These are phyloP conservation scores for Pipistrellus pygmaeus DNA, from an alignment of 2,797 vertebrate genomes.

Conservation along the genomic window DNA sequence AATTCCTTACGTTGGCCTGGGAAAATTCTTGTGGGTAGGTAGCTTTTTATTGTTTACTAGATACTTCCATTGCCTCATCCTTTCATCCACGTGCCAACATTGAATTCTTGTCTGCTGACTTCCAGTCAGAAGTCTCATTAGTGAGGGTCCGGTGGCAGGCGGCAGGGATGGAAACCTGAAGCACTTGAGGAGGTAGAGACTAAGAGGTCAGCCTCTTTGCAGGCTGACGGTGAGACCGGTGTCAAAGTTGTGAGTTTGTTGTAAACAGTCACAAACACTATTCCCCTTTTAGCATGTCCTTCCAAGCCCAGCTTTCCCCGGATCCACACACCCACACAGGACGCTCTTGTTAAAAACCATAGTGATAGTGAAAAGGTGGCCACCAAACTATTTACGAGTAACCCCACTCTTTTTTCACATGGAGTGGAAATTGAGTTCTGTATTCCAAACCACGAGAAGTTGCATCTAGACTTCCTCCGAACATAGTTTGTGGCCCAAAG, in stretches of 20 bases:
- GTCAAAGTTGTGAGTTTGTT: slow-evolving; percentile 19
- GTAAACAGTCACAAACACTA: not conserved
- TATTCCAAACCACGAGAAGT: not conserved
- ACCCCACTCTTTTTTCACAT: not conserved
- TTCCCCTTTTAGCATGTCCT: not conserved
- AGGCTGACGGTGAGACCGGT: slow-evolving; percentile 14
- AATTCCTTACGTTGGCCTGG: slow-evolving; percentile 41
- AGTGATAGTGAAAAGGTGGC: not conserved
- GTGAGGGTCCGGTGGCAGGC: not conserved
- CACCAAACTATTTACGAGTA: not conserved
- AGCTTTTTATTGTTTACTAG: slow-evolving; percentile 69
- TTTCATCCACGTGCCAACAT: slow-evolving; percentile 39
- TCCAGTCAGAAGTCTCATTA: slow-evolving; percentile 33
- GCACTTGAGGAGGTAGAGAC: slow-evolving; percentile 40
- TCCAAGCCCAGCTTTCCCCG: not conserved
- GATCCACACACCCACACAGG: not conserved
- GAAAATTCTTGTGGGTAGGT: slow-evolving; percentile 43
- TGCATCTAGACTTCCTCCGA: not conserved
- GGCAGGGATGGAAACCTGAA: slow-evolving; percentile 14
- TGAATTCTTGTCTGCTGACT: slow-evolving; percentile 51
- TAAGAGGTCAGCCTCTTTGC: not conserved
- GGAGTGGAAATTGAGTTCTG: not conserved
- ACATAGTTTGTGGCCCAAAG: not conserved
- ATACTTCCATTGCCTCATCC: slow-evolving; percentile 39
- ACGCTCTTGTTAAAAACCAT: not conserved